Conservation (phyloP, 2,888 invertebrate species). For the Pseudoips prasinana region DNA sequence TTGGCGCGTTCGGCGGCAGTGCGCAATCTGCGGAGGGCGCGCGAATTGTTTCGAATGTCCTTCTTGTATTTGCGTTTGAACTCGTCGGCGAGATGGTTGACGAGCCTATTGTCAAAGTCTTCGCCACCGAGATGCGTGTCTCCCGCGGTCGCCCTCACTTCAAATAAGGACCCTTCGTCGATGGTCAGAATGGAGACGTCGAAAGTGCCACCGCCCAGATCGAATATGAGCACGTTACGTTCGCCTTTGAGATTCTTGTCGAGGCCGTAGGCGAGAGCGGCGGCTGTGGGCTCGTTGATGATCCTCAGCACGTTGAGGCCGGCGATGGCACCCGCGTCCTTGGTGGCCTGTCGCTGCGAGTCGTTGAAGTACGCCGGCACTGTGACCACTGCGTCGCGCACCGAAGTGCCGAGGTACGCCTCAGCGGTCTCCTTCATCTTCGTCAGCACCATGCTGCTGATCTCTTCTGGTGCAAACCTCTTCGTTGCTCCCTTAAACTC, state of each 20-base stretch:
- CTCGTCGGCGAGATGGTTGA: constrained; percentile 84
- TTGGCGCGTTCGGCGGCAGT: constrained; percentile 91
- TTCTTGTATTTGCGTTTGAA: too few relatives aligned
- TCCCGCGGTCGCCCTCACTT: constrained; percentile 91
- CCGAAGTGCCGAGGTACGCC: constrained; percentile 85
- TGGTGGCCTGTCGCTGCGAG: too few relatives aligned
- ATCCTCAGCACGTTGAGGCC: too few relatives aligned
- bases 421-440: too few relatives aligned
- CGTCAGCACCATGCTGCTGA: too few relatives aligned
- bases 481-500: constrained; percentile 85
- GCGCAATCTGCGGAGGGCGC: constrained; percentile 86
- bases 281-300: constrained; percentile 90
- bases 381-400: constrained; percentile 89
- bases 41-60: constrained; percentile 84
- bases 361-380: too few relatives aligned
- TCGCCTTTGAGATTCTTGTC: too few relatives aligned
- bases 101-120: constrained; percentile 84
- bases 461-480: constrained; percentile 85
- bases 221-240: too few relatives aligned
- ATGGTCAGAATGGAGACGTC: constrained; percentile 93
- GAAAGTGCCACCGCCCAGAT: constrained; percentile 89
- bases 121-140: too few relatives aligned
- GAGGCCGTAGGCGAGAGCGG: constrained; percentile 87
- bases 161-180: too few relatives aligned
- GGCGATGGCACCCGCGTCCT: too few relatives aligned